These are phyloP conservation scores for Macheiramphus alcinus DNA, from an alignment of 2,113 vertebrate genomes.

Conservation along the genomic window DNA sequence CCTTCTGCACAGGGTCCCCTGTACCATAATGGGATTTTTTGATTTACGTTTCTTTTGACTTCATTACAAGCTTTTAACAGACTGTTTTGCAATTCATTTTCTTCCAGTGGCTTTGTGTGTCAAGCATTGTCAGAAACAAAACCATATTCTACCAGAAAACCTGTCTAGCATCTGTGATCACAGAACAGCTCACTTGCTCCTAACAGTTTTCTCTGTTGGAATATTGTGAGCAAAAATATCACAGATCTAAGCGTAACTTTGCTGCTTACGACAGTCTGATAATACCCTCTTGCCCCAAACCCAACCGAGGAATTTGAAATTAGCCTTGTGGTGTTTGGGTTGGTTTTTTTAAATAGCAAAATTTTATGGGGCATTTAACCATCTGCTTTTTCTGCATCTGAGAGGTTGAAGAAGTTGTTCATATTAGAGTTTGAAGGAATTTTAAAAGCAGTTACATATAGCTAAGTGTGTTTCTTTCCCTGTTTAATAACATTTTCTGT, in stretches of 20 bases:
- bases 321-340: not conserved
- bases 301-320: not conserved
- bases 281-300: not conserved
- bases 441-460: not conserved
- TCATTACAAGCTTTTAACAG: not conserved
- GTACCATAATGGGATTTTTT: not conserved
- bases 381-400: not conserved
- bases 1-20: not conserved
- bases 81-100: not conserved
- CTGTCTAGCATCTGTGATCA: not conserved
- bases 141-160: not conserved
- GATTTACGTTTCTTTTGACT: not conserved
- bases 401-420: not conserved
- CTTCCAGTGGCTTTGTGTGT: not conserved
- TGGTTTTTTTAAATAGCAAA: not conserved
- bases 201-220: not conserved
- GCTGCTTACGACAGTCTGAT: fast-evolving
- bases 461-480: not conserved
- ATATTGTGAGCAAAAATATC: not conserved
- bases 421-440: not conserved
- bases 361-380: not conserved
- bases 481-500: not conserved
- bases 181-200: not conserved
- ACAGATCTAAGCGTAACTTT: not conserved
- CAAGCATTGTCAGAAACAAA: not conserved